Base-by-base conservation (phyloP, 2,113 vertebrate genomes). In the Megatriorchis doriae region DNA sequence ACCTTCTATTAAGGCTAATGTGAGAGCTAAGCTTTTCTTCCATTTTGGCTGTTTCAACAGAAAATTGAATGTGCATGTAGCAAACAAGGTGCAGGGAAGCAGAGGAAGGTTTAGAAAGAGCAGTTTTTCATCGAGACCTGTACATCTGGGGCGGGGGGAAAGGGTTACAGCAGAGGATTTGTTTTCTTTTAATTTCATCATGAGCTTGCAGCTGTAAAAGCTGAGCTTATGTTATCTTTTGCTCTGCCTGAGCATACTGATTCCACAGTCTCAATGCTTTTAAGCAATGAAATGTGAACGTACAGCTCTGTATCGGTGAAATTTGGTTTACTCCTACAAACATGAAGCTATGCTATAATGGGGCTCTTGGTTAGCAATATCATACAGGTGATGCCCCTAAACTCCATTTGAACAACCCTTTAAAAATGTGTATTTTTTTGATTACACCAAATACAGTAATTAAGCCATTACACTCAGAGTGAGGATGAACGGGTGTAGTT, bases 11-110 rank as follows among this genome's bases (percentile, higher is more conserved):
- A 90, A 92, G 81, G 94, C 94, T 94, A 68, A 91, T 72, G 77
- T 58, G 52, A 74, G 82, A 92, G 77, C 91, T 94, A 47, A 90
- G 94, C 94, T 96, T 93, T 93, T 66, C 88, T 95, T 96, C 94
- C 88, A 86, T 96, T 91, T 94, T 63, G 86, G 88, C 96, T 73
- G 83, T 94, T 96, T 93, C 93, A 89, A 81, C 83, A 95, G 91
- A 84, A 96, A 94, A 93, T 42, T 43, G 61, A 89, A 85, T 8
- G 73, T 86, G 48, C 40, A 5, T 42, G 45, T 29, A 47, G 77
- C 84, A 87, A 81, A 58, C 56, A 62, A 82, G 68, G 81, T 72
- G 66, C 40, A 32, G 86, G 52, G 67, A 45, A 29, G 58, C 78
- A 68, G 86, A 71, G 77, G 78, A 23, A 53, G 78, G 62, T 79